Conservation (phyloP, 1,140 invertebrate species). For the Oscheius sp. region DNA sequence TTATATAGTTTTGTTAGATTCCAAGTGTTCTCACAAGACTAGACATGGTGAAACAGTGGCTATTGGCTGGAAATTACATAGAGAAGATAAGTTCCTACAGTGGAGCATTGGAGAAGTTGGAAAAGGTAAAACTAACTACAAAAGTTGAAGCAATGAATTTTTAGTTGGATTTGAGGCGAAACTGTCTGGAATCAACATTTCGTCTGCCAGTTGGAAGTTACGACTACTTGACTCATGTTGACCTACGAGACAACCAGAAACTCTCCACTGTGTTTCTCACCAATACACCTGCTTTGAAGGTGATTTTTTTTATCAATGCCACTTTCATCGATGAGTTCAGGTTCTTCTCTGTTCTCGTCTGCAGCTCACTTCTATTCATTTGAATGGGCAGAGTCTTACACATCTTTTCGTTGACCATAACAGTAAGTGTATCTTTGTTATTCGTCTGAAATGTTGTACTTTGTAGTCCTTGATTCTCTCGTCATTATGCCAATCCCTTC, state of each 20-base stretch:
- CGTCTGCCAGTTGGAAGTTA: slow-evolving; percentile 8
- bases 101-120: neutral
- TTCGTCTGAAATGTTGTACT: neutral
- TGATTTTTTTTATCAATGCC: neutral
- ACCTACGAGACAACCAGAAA: slow-evolving; percentile 13
- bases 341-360: slow-evolving; percentile 21
- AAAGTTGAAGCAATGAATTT: neutral
- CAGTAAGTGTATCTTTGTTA: neutral
- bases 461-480: slow-evolving; percentile 29
- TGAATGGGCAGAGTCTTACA: slow-evolving; percentile 15
- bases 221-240: slow-evolving; percentile 16
- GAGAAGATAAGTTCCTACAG: neutral
- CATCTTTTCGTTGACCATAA: slow-evolving; percentile 24
- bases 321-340: neutral
- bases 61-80: slow-evolving; percentile 18
- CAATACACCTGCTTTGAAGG: slow-evolving; percentile 10
- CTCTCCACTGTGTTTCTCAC: slow-evolving; percentile 11
- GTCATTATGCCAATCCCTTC: slow-evolving; percentile 32
- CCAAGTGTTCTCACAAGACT: neutral
- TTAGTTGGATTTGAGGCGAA: slow-evolving; percentile 15
- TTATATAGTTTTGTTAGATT: slow-evolving; percentile 7
- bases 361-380: slow-evolving; percentile 16
- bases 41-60: slow-evolving; percentile 7
- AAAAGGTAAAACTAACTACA: neutral
- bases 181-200: slow-evolving; percentile 1